phyloP scores from a whole-genome alignment of 2,797 vertebrate genomes.

The Moxostoma hubbsi region DNA sequence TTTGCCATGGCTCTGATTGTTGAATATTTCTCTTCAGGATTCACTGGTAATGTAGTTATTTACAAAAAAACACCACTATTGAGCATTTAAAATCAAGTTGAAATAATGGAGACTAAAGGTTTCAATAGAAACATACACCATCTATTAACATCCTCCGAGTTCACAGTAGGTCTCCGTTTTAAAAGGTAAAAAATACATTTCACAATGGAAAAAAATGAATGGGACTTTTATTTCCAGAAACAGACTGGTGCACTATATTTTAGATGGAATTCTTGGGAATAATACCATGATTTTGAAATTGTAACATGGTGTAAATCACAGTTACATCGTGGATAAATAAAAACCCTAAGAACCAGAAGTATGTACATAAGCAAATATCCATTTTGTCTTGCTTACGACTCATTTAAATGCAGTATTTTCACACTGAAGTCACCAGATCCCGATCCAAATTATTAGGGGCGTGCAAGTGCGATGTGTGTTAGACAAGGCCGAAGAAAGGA shows the following conservation, averaged over 20 bases:
- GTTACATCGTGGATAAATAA: not conserved
- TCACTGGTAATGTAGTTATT: too few relatives aligned
- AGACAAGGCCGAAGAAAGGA: constrained; percentile 16
- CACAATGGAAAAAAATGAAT: too few relatives aligned
- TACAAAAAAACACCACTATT: too few relatives aligned
- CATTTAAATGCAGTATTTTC: constrained; percentile 6
- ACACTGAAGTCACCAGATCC: constrained; percentile 17
- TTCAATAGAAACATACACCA: too few relatives aligned
- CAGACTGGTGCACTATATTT: not conserved
- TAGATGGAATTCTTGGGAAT: not conserved
- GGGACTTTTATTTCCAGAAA: too few relatives aligned
- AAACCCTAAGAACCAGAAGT: not conserved
- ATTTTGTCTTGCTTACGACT: not conserved
- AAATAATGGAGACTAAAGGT: too few relatives aligned
- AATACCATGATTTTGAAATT: not conserved
- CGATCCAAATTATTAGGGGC: constrained; percentile 10
- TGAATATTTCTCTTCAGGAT: too few relatives aligned
- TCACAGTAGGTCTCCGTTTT: too few relatives aligned
- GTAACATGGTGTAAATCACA: constrained; percentile 1
- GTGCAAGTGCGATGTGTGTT: constrained; percentile 14
- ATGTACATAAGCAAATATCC: not conserved
- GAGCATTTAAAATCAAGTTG: too few relatives aligned
- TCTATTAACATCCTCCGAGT: too few relatives aligned
- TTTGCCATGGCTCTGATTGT: too few relatives aligned
- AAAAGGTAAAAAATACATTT: too few relatives aligned